Percentiles rank a stretch among this genome's conserved stretches.
phyloP scores from a whole-genome alignment of 1,140 invertebrate genomes.

The Archivesica marissinica region DNA sequence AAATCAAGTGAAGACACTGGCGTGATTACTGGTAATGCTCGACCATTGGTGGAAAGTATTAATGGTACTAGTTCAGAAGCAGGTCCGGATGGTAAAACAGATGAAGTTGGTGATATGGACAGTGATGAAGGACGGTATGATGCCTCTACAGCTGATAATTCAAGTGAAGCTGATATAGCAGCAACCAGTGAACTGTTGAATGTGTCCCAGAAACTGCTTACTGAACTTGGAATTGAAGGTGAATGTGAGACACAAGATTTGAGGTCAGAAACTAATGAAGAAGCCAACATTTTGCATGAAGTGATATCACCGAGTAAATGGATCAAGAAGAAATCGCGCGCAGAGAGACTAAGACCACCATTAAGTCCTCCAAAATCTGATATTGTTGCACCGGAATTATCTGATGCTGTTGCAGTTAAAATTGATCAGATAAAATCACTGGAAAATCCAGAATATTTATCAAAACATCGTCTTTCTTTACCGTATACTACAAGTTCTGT shows the following conservation, averaged over 20 bases:
- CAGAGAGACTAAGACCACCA: conserved; percentile 44
- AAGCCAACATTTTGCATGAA: background rate
- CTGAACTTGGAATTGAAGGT: conserved; percentile 38
- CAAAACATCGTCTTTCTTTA: conserved; percentile 61
- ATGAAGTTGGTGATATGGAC: too few species aligned
- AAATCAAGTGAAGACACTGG: background rate
- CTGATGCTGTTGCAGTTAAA: conserved; percentile 65
- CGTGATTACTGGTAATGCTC: background rate
- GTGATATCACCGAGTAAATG: conserved; percentile 31
- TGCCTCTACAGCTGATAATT: too few species aligned
- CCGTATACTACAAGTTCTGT: background rate
- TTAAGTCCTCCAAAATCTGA: conserved; percentile 58
- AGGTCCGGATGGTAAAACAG: background rate
- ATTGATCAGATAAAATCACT: conserved; percentile 46
- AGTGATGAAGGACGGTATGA: background rate
- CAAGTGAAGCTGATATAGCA: background rate
- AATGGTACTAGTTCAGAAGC: background rate
- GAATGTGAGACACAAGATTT: background rate
- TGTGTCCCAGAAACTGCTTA: conserved; percentile 41
- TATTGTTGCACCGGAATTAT: conserved; percentile 63
- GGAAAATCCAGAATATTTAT: conserved; percentile 46
- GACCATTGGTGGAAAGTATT: background rate
- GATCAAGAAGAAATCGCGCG: conserved; percentile 41
- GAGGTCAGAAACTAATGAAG: background rate
- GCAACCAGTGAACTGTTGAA: conserved; percentile 8